A percentile compares a stretch with the other conserved stretches of the same genome.
These are phyloP conservation scores for Calliphora vicina DNA, from an alignment of 1,140 invertebrate genomes.

Conservation along the genomic window DNA sequence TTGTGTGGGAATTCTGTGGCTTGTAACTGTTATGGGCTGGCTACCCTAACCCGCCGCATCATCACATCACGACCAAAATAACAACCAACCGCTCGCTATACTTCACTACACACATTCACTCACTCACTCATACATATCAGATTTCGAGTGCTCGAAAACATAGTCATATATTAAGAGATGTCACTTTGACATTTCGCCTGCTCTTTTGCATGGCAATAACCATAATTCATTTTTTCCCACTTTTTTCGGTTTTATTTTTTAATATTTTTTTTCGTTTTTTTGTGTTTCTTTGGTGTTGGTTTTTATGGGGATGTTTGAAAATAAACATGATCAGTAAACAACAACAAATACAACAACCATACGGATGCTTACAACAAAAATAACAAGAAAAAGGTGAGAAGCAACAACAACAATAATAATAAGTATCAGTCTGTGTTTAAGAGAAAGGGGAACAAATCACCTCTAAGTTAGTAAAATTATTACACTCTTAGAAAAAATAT, in stretches of 20 bases:
- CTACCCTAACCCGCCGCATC: background rate
- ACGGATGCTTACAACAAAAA: slow-evolving; percentile 44
- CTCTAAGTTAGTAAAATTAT: background rate
- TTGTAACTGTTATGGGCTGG: background rate
- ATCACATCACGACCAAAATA: background rate
- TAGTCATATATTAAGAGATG: slow-evolving; percentile 64
- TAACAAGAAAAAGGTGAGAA: slow-evolving; percentile 30
- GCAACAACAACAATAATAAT: background rate
- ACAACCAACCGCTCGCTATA: background rate
- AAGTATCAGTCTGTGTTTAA: background rate
- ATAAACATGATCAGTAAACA: slow-evolving; percentile 37
- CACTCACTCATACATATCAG: slow-evolving; percentile 49
- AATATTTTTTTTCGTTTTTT: background rate
- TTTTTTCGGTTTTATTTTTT: background rate
- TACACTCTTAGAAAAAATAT: background rate
- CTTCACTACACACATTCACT: background rate
- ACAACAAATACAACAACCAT: slow-evolving; percentile 43
- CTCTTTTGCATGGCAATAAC: slow-evolving; percentile 64
- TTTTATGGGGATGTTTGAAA: slow-evolving; percentile 15
- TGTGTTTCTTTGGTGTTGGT: background rate
- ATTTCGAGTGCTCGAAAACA: slow-evolving; percentile 62
- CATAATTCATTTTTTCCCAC: slow-evolving; percentile 61
- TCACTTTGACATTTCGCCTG: slow-evolving; percentile 64
- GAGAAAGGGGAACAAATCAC: background rate
- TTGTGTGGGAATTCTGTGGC: background rate